A percentile compares a stretch with the other conserved stretches of the same genome.
phyloP scores from a whole-genome alignment of 2,797 vertebrate species.

The Acropternis orthonyx region DNA sequence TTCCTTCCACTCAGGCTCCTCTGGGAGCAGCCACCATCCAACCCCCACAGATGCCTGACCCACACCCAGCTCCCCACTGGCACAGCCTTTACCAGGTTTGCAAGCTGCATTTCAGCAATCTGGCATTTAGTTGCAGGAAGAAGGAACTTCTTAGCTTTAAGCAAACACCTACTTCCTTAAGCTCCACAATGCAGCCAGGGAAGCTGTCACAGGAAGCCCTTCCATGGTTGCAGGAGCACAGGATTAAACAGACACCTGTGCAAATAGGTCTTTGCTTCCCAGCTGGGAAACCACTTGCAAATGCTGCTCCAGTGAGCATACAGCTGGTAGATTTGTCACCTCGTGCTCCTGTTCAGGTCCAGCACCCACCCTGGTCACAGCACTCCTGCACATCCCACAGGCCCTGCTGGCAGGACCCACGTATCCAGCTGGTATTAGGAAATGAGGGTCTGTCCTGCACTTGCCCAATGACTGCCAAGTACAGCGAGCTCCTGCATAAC shows the following conservation, averaged over 20 bases:
- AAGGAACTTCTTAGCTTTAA: neutral
- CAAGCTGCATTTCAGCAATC: neutral
- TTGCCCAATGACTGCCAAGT: neutral
- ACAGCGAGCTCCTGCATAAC: rapidly evolving
- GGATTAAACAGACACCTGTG: neutral
- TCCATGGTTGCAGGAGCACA: neutral
- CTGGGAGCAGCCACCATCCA: neutral
- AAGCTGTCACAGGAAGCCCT: neutral
- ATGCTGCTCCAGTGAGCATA: neutral
- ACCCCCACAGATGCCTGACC: neutral
- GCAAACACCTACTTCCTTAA: neutral
- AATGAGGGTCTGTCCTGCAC: neutral
- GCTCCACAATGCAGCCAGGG: neutral
- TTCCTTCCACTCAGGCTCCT: neutral
- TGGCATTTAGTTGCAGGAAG: neutral
- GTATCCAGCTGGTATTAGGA: neutral
- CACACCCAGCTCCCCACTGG: neutral
- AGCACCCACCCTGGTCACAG: neutral
- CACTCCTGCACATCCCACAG: neutral
- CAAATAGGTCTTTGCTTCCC: neutral
- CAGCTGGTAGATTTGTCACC: neutral
- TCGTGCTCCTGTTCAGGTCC: neutral
- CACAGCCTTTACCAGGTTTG: neutral
- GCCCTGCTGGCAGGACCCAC: neutral
- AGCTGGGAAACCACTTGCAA: neutral